Evolutionary conservation across 2,797 vertebrate genomes (phyloP), one percentile per base, ranked within the genome.

Genomic region (Rhinophrynus dorsalis): DNA sequence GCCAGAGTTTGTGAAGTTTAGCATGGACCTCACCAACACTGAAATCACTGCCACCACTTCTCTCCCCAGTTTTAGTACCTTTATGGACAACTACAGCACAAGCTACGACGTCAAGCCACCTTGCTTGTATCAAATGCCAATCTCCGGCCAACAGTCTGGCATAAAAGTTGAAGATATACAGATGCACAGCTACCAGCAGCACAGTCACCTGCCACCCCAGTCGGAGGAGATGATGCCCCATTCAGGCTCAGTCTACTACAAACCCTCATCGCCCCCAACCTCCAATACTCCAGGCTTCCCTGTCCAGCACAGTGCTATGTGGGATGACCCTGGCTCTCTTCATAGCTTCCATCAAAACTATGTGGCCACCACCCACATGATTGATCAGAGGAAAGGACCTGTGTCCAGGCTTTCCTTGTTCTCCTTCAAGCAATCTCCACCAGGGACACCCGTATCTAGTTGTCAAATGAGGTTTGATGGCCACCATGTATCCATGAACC

Each of bases 391-490:
- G 81, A 98, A 98, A 80, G 92, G 95, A 40, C 94, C 95, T 0
- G 96, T 98, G 65, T 97, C 97, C 13, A 90, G 96, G 84, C 95
- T 99, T 29, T 98, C 97, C 54, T 88, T 98, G 56, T 99, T 98
- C 88, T 98, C 96, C 76, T 98, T 98, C 86, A 98, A 98, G 81
- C 97, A 98, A 83, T 98, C 97, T 0, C 97, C 96, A n/a, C 96
- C 96, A 0, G 95, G 96, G 4, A 97, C 95, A 2, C 96, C 96
- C 0, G 95, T 95, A 18, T 96, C 96, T 78, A 98, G 96, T 86
- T 99, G 97, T 77, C 97, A 99, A 91, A 98, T 99, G 97, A 93
- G 96, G 75, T 99, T 99, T 81, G 97, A 99, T 54, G 95, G 94
- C 57, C 93, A 96, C 64, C 96, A 98, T 76, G 94, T 98, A 5